Conservation (phyloP, 2,113 vertebrate genomes). For the Epinephelus fuscoguttatus region DNA sequence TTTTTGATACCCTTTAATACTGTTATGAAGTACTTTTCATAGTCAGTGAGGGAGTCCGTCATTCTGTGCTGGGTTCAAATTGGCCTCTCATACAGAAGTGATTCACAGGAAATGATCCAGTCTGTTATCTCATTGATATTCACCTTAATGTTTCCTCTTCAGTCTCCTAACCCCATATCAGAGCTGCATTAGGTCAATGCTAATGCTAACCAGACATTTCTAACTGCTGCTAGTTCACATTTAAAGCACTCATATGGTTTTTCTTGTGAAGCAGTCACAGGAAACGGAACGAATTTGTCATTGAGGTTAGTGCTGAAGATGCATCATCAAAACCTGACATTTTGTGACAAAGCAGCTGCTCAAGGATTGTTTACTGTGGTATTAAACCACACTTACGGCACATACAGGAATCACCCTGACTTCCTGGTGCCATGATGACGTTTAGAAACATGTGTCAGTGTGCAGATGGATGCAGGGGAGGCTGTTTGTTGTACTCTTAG, state of each 20-base stretch:
- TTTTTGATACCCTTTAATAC: not conserved
- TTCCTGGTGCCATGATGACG: slow-evolving; percentile 29
- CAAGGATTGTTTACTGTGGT: slow-evolving; percentile 17
- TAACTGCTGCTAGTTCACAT: not conserved
- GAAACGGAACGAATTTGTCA: not conserved
- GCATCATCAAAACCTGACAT: not conserved
- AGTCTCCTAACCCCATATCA: not conserved
- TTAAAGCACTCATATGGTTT: not conserved
- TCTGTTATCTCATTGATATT: not conserved
- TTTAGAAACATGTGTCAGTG: slow-evolving; percentile 50
- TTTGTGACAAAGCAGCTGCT: slow-evolving; percentile 2
- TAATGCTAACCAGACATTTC: not conserved
- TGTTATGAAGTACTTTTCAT: not conserved
- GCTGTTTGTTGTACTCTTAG: slow-evolving; percentile 71
- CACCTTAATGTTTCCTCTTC: not conserved
- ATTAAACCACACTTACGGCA: not conserved
- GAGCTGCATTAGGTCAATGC: not conserved
- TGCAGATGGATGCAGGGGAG: slow-evolving; percentile 61
- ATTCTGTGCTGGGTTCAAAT: too few relatives aligned
- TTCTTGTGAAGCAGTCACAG: not conserved
- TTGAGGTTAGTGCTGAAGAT: not conserved
- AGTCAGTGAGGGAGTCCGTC: not conserved
- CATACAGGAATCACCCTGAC: slow-evolving; percentile 42
- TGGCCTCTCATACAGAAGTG: too few relatives aligned
- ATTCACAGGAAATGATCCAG: not conserved